Conservation (phyloP, 2,888 invertebrate genomes). For the Melolontha melolontha region DNA sequence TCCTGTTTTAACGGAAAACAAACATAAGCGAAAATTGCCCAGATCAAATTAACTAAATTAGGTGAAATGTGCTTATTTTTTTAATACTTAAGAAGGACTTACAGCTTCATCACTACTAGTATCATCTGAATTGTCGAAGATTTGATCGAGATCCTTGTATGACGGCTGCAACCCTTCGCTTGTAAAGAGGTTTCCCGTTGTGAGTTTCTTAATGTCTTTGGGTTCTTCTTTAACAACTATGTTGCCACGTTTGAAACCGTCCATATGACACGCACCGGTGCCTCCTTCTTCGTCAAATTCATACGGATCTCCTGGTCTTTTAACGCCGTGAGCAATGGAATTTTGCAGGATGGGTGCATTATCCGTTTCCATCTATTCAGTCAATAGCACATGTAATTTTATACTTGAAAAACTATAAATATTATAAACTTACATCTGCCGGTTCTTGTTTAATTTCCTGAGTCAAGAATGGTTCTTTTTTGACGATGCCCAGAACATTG, state of each 20-base stretch:
- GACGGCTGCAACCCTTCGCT: conserved; percentile 91
- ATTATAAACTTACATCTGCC: conserved; percentile 54
- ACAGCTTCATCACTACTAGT: conserved; percentile 91
- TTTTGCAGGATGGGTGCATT: conserved; percentile 55
- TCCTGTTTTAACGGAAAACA: not conserved
- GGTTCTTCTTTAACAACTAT: conserved; percentile 66
- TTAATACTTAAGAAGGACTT: conserved; percentile 62
- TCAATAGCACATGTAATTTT: no score
- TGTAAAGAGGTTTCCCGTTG: conserved; percentile 81
- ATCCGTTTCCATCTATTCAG: conserved; percentile 57
- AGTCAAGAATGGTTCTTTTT: conserved; percentile 56
- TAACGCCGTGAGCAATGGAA: conserved; percentile 59
- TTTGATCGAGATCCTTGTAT: conserved; percentile 91
- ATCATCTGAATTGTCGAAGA: conserved; percentile 93
- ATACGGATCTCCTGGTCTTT: conserved; percentile 73
- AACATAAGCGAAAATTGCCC: no score
- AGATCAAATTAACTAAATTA: not conserved
- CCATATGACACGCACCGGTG: conserved; percentile 66
- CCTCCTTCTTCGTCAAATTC: conserved; percentile 78
- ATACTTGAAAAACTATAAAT: no score
- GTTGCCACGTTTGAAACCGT: conserved; percentile 66
- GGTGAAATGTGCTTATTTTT: no score
- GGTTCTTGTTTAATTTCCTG: conserved; percentile 77
- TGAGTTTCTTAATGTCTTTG: conserved; percentile 66
- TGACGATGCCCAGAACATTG: conserved; percentile 53